Evolutionary conservation across 2,113 vertebrate genomes (phyloP), one percentile per base, ranked within the genome.

Genomic region (Synchiropus splendidus): DNA sequence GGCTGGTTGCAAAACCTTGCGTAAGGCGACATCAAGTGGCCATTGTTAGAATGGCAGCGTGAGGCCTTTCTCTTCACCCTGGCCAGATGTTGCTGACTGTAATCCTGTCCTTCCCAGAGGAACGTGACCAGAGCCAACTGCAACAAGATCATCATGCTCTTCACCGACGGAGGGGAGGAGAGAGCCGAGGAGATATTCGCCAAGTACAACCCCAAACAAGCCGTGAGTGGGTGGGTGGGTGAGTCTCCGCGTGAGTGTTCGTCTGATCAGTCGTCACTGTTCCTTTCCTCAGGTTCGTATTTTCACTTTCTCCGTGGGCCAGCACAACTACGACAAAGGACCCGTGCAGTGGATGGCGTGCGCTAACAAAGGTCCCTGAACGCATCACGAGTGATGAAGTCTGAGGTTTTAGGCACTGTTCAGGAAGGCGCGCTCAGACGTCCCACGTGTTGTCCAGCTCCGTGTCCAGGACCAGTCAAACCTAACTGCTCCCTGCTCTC

Each of bases 321-420:
- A 98, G 11, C 94, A 98, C 78, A 98, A 96, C 80, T 98, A 98
- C 18, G 94, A 98, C 71, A 93, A 95, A 73, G 89, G 87, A 49
- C 94, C 94, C n/a, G 92, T 98, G 62, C 90, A 95, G 52, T 93
- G 88, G 89, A 98, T 98, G 94, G 94, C 94, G 40, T 98, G 94
- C 67, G 64, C 84, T 66, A 98, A 98, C 68, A 97, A 96, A 90
- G 94, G 94, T 97, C 1, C 4, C 5, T 21, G 1, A 42, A 21
- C 2, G 11, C 33, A 14, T 15, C n/a, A n/a, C 16, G n/a, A n/a
- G n/a, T n/a, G n/a, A n/a, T n/a, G n/a, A n/a, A n/a, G n/a, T n/a
- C n/a, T n/a, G n/a, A n/a, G n/a, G n/a, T n/a, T n/a, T n/a, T n/a
- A n/a, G n/a, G n/a, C n/a, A n/a, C n/a, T n/a, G n/a, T n/a, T n/a